Evolutionary conservation across 2,113 vertebrate genomes (phyloP), one percentile per base, ranked within the genome.

Genomic region (Corydoras maculifer): DNA sequence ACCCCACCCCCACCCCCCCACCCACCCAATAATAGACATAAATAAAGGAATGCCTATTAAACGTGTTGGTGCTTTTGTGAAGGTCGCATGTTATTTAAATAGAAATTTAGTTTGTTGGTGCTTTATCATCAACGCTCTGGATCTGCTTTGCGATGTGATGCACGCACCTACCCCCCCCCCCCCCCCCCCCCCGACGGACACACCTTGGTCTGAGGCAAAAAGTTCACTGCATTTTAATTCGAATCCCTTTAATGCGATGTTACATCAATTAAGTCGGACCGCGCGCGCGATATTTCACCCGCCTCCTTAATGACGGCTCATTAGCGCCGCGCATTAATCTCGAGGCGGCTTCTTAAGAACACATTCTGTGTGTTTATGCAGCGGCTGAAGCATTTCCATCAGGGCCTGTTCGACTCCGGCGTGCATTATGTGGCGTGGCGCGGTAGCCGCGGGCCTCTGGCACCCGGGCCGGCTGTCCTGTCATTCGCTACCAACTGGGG

Each of bases 401-500:
- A 84, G 84, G 18, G 80, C 85, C 91, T 90, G 88, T 93, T 90
- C 88, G 90, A 69, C 90, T 87, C 89, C 87, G 80, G 87, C 79
- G 86, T 84, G 86, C 88, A 69, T 86, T 82, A 82, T 76, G 18
- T 2, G 84, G 87, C 83, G 86, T 85, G 83, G 83, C 82, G 84
- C 77, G 68, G 79, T 89, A 79, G 92, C 91, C 93, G 73, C 73
- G 67, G 92, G 92, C 91, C 88, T 85, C 86, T 83, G 85, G 89
- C 84, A 75, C 85, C 67, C 18, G 79, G 82, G 70, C 79, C 85
- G 74, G 82, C 68, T 78, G 86, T 84, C 66, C 82, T 83, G 89
- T 91, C 93, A 88, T 93, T 90, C 89, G 83, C 87, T 91, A 93
- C 91, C 92, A 90, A 90, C 87, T 85, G 91, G 89, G 90, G 89